Evolutionary conservation across 2,113 vertebrate genomes (phyloP), one percentile per base, ranked within the genome.

Genomic region (Oriolus oriolus): DNA sequence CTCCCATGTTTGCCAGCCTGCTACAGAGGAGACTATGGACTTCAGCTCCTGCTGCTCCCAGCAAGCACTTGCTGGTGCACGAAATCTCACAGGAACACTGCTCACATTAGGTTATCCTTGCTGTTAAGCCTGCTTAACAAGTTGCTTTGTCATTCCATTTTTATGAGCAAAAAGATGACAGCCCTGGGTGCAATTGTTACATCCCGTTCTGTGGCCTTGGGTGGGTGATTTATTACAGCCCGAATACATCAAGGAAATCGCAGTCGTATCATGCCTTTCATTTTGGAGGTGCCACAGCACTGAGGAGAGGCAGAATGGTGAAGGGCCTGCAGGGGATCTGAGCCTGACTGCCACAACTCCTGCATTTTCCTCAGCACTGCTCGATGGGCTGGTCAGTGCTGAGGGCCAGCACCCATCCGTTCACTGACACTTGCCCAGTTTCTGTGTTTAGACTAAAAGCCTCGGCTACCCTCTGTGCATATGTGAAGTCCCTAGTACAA

Each of bases 391-490:
- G 54, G 30, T 56, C 87, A 84, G 50, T 16, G 39, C 57, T 1
- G 1, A 56, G 41, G 69, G n/a, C 70, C 93, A 82, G 77, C 9
- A 78, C 33, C 41, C 50, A 0, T 37, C 59, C 50, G 0, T 70
- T 54, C 64, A 10, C 91, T 9, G 19, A 35, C 49, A 23, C 65
- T 71, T 89, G 65, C 59, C 39, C 3, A 1, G 37, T 50, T 80
- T 87, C 54, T 37, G 8, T 81, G 68, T 77, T 90, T 86, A 87
- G 78, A 77, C 66, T 85, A 28, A 89, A 91, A 87, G 45, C 82
- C 82, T 84, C 63, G 64, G 57, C 53, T 88, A 61, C 44, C 66
- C 78, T 26, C 70, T 44, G 4, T 47, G 63, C 71, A 39, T 35
- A 69, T 37, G 52, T 41, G 66, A 47, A 93, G 66, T 16, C 39